A percentile compares a stretch with the other conserved stretches of the same genome.
Evolutionary conservation across 2,888 invertebrate species (phyloP).

Genomic region (Drosophila diplacantha): DNA sequence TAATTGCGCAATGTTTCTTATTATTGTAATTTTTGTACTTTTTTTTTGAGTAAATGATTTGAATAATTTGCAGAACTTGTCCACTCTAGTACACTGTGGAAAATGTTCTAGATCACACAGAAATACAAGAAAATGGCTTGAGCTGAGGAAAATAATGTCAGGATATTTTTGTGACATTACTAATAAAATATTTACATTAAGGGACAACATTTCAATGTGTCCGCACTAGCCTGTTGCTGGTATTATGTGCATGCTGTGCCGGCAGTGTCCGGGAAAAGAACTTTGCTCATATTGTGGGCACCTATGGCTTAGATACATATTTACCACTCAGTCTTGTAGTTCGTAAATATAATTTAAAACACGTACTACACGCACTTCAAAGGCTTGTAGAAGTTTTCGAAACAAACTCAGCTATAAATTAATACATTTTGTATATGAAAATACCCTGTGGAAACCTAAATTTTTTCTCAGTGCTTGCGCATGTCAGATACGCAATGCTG

Average conservation of each 20-base stretch:
- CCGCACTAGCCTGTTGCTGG: no score
- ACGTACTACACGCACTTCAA: background rate
- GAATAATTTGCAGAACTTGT: constrained; percentile 43
- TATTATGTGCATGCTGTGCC: no score
- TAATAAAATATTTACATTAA: background rate
- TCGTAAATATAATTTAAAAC: background rate
- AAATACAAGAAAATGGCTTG: background rate
- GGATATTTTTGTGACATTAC: no score
- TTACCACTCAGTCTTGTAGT: background rate
- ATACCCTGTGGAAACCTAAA: background rate
- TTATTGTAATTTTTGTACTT: background rate
- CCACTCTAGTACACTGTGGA: constrained; percentile 24
- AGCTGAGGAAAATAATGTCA: background rate
- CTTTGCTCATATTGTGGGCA: no score
- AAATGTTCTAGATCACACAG: constrained; percentile 9
- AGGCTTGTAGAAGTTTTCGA: background rate
- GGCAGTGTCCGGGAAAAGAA: no score
- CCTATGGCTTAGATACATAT: no score
- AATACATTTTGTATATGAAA: no score
- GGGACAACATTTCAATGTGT: no score
- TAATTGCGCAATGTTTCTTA: constrained; percentile 36
- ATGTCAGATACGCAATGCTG: constrained; percentile 67
- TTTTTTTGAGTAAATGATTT: constrained; percentile 36
- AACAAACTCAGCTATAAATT: background rate
- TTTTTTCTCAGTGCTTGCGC: constrained; percentile 36